Conservation (phyloP, 2,797 vertebrate genomes). For the Amblyopsis hoosieri region DNA sequence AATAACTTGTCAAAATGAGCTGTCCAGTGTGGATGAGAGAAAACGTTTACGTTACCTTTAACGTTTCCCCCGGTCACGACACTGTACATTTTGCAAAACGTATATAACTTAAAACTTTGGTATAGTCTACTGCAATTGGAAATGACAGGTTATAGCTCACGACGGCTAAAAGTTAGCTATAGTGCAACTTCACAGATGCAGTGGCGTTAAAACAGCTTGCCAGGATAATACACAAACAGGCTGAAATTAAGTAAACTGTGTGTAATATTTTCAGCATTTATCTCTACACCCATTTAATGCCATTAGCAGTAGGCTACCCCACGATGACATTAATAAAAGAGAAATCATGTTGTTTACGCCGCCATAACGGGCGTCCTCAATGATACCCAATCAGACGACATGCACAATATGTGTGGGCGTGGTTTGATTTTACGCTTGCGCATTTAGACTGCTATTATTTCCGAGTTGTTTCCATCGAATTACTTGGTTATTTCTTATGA, state of each 20-base stretch:
- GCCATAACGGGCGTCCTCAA: conserved; percentile 62
- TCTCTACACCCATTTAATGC: no score
- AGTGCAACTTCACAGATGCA: neutral
- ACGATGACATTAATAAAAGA: no score
- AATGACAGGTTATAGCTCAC: neutral
- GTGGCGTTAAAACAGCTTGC: no score
- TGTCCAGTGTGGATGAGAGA: fast-evolving
- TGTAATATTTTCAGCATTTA: no score
- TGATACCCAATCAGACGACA: conserved; percentile 59
- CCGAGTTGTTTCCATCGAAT: no score
- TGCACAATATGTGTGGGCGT: neutral
- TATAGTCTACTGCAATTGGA: neutral
- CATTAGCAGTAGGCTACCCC: no score
- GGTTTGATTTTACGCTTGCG: conserved; percentile 35
- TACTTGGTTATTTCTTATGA: neutral
- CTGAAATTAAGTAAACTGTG: no score
- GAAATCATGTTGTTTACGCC: conserved; percentile 68
- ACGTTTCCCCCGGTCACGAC: conserved; percentile 81
- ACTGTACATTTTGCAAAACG: conserved; percentile 73
- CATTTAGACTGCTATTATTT: neutral
- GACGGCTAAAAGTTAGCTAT: neutral
- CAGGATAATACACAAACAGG: no score
- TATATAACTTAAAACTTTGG: neutral
- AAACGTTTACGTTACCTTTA: conserved; percentile 71
- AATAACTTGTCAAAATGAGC: neutral